phyloP scores from a whole-genome alignment of 2,113 vertebrate species.

The Xiphophorus couchianus region DNA sequence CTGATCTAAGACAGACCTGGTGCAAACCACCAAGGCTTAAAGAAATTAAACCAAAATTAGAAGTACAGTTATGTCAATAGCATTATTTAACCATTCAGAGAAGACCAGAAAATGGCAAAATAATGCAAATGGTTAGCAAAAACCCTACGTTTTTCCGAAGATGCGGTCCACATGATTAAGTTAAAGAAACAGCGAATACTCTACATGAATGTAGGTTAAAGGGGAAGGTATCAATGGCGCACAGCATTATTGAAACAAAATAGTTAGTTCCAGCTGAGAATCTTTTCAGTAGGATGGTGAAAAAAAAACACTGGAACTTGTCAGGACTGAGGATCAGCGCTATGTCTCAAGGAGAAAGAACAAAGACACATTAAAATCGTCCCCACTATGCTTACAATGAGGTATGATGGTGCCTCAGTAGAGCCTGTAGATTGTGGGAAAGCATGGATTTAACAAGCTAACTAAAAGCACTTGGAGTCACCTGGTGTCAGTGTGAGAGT shows the following conservation, averaged over 20 bases:
- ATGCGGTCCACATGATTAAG: neutral
- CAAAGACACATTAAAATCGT: neutral
- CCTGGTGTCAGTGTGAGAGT: neutral
- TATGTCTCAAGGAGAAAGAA: neutral
- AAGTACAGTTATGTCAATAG: too few species aligned
- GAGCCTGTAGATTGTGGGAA: neutral
- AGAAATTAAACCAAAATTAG: too few species aligned
- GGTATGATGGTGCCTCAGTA: neutral
- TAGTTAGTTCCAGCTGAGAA: neutral
- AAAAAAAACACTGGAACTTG: neutral
- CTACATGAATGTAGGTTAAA: neutral
- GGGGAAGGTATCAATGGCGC: neutral
- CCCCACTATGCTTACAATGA: neutral
- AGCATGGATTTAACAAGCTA: neutral
- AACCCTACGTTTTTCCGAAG: neutral
- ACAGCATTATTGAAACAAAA: neutral
- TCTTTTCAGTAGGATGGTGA: neutral
- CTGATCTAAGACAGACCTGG: neutral
- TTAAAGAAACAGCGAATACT: neutral
- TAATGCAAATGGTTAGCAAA: neutral
- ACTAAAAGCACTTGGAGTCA: neutral
- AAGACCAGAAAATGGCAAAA: neutral
- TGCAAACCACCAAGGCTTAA: neutral
- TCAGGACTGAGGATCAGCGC: neutral
- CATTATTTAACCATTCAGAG: neutral